Evolutionary conservation across 2,888 invertebrate species (phyloP).

Genomic region (Trachelus iudaicus): DNA sequence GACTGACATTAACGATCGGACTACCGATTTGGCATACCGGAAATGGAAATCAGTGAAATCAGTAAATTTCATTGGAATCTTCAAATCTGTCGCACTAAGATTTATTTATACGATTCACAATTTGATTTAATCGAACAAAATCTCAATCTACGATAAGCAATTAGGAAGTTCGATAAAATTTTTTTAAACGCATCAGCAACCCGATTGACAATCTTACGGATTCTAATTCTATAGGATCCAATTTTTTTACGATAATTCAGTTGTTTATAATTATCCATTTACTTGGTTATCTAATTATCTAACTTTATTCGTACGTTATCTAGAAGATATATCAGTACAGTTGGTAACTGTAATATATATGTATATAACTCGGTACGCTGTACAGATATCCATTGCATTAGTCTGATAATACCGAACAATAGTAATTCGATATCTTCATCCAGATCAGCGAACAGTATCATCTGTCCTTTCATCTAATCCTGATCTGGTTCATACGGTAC

Average conservation of each 20-base stretch:
- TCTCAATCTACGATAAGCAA: too few species aligned
- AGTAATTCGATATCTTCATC: too few species aligned
- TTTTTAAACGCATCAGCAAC: too few species aligned
- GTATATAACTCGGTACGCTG: background rate
- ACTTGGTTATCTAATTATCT: background rate
- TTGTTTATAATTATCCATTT: background rate
- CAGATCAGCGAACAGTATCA: too few species aligned
- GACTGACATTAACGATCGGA: background rate
- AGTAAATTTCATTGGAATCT: background rate
- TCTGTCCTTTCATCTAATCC: background rate
- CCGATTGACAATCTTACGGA: too few species aligned
- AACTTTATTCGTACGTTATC: background rate
- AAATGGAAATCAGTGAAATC: background rate
- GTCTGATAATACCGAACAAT: background rate
- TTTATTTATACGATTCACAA: background rate
- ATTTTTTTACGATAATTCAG: too few species aligned
- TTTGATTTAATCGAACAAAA: background rate
- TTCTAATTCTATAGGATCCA: too few species aligned
- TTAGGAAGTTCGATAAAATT: too few species aligned
- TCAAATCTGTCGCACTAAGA: background rate
- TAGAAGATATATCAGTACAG: background rate
- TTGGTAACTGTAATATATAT: background rate
- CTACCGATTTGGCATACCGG: background rate
- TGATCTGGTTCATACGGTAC: background rate
- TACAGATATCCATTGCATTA: background rate